These are phyloP conservation scores for Agriopis aurantiaria DNA, from an alignment of 2,888 invertebrate species.

Conservation along the genomic window DNA sequence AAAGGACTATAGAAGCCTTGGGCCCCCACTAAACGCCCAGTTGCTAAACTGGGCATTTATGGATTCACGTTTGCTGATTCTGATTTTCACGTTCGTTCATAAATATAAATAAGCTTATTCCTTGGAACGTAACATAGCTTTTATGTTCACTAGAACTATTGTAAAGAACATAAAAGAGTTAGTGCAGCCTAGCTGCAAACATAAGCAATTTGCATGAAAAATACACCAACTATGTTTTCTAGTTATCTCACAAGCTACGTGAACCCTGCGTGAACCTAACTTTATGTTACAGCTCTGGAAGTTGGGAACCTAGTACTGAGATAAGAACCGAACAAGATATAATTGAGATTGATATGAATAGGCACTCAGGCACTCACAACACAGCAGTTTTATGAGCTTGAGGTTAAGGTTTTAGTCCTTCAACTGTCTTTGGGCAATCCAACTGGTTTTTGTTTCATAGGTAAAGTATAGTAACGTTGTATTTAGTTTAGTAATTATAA, in stretches of 20 bases:
- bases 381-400: conserved; percentile 12
- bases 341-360: conserved; percentile 29
- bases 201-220: conserved; percentile 39
- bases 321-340: conserved; percentile 40
- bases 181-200: conserved; percentile 8
- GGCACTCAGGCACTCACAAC: conserved; percentile 39
- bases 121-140: not conserved
- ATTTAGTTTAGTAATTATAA: too few relatives aligned
- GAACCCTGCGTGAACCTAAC: conserved; percentile 24
- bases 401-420: not conserved
- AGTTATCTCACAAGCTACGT: conserved; percentile 29
- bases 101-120: too few relatives aligned
- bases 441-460: too few relatives aligned
- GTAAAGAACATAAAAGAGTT: not conserved
- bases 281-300: conserved; percentile 34
- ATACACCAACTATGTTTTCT: conserved; percentile 30
- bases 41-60: too few relatives aligned
- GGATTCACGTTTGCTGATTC: too few relatives aligned
- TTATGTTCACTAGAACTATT: not conserved
- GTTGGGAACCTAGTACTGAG: conserved; percentile 19
- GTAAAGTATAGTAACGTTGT: too few relatives aligned
- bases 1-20: too few relatives aligned
- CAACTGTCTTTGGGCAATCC: too few relatives aligned
- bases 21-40: too few relatives aligned
- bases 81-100: too few relatives aligned